These are phyloP conservation scores for Drosophila truncata DNA, from an alignment of 1,140 invertebrate genomes.

Conservation along the genomic window DNA sequence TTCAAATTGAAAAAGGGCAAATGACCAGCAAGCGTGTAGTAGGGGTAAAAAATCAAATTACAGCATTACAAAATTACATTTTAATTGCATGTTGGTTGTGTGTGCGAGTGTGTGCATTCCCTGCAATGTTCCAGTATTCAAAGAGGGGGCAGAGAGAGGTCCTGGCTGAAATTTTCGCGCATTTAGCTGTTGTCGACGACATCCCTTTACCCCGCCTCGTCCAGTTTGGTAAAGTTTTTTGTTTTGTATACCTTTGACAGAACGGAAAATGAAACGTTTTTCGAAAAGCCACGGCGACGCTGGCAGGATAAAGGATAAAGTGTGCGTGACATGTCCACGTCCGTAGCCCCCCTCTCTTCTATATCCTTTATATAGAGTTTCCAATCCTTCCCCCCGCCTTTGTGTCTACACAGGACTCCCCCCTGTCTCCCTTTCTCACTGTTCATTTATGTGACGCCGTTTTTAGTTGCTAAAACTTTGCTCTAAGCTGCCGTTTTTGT, in stretches of 20 bases:
- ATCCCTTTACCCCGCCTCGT: background rate
- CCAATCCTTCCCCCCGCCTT: background rate
- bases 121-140: slow-evolving; percentile 14
- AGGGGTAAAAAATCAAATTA: slow-evolving; percentile 46
- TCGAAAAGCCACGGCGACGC: slow-evolving; percentile 43
- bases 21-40: background rate
- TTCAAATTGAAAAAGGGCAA: slow-evolving; percentile 10
- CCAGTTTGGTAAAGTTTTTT: slow-evolving; percentile 22
- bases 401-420: slow-evolving; percentile 12
- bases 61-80: slow-evolving; percentile 52
- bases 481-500: slow-evolving; percentile 53
- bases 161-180: slow-evolving; percentile 51
- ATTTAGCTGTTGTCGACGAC: slow-evolving; percentile 67
- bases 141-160: background rate
- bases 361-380: background rate
- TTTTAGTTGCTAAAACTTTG: slow-evolving; percentile 73
- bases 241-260: slow-evolving; percentile 65
- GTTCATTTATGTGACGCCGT: slow-evolving; percentile 70
- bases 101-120: background rate
- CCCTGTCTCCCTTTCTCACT: background rate
- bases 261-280: slow-evolving; percentile 70
- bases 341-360: background rate
- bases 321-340: slow-evolving; percentile 69
- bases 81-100: slow-evolving; percentile 39
- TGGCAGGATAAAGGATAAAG: slow-evolving; percentile 68